Evolutionary conservation across 2,797 vertebrate genomes (phyloP).

Genomic region (Telmatherina bonti): DNA sequence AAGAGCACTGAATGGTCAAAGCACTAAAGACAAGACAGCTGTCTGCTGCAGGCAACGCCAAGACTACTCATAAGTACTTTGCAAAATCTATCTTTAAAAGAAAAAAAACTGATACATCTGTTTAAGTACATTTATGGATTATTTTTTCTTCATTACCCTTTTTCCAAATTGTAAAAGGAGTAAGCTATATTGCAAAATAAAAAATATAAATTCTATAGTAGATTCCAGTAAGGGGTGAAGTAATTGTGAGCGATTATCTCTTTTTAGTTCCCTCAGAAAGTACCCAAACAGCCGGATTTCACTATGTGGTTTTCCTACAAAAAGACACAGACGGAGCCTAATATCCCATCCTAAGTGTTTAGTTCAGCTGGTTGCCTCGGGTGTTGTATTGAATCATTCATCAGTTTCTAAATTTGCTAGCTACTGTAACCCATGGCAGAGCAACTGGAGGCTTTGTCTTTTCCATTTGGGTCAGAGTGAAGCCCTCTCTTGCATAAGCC

Average conservation of each 20-base stretch:
- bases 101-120: too few relatives aligned
- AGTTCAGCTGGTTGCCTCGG: slow-evolving; percentile 36
- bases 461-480: slow-evolving; percentile 68
- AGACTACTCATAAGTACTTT: too few relatives aligned
- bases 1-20: too few relatives aligned
- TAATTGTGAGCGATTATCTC: not conserved
- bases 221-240: not conserved
- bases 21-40: too few relatives aligned
- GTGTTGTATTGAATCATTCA: slow-evolving; percentile 64
- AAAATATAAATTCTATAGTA: not conserved
- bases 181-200: not conserved
- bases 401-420: slow-evolving; percentile 57
- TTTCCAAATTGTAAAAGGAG: too few relatives aligned
- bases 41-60: too few relatives aligned
- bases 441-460: slow-evolving; percentile 59
- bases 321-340: slow-evolving; percentile 12
- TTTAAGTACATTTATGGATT: too few relatives aligned
- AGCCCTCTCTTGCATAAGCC: slow-evolving; percentile 52
- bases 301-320: not conserved
- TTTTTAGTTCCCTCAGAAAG: not conserved
- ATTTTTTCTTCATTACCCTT: too few relatives aligned
- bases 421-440: slow-evolving; percentile 38
- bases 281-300: not conserved
- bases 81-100: too few relatives aligned
- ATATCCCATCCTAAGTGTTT: slow-evolving; percentile 23